Percentiles rank a stretch among this genome's conserved stretches.
Evolutionary conservation across 2,888 invertebrate genomes (phyloP).

Genomic region (Euproctis similis): DNA sequence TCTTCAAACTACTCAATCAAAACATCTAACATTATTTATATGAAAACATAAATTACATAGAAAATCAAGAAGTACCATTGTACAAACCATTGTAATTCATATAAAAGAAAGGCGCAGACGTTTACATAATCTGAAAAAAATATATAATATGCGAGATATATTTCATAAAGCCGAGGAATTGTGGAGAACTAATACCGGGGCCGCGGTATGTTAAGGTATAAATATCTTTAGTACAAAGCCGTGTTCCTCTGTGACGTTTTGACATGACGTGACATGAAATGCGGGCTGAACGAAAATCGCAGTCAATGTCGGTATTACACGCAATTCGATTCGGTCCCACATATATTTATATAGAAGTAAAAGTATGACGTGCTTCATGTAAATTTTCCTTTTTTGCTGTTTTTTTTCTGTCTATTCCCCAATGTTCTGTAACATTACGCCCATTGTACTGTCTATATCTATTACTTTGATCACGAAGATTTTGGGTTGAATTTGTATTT

Average conservation of each 20-base stretch:
- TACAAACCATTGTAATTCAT: no score
- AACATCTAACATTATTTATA: no score
- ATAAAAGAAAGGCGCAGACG: no score
- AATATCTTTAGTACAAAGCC: conserved; percentile 7
- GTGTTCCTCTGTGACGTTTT: conserved; percentile 35
- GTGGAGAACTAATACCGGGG: conserved; percentile 5
- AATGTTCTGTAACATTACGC: neutral
- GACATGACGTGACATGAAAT: conserved; percentile 42
- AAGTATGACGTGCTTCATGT: conserved; percentile 17
- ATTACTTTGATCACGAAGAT: neutral
- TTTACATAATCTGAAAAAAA: conserved; percentile 1
- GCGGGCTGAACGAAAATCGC: conserved; percentile 33
- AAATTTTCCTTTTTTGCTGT: conserved; percentile 10
- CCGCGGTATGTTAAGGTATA: conserved; percentile 14
- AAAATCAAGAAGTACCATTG: no score
- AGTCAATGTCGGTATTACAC: conserved; percentile 47
- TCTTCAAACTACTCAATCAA: no score
- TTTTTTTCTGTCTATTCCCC: conserved; percentile 3
- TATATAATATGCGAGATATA: conserved; percentile 1
- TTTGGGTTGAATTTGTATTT: no score
- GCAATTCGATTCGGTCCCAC: conserved; percentile 34
- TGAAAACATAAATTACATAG: no score
- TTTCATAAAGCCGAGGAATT: conserved; percentile 1
- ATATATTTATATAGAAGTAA: no score
- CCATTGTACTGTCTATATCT: neutral